Conservation (phyloP, 2,888 invertebrate genomes). For the Acleris emargana region DNA sequence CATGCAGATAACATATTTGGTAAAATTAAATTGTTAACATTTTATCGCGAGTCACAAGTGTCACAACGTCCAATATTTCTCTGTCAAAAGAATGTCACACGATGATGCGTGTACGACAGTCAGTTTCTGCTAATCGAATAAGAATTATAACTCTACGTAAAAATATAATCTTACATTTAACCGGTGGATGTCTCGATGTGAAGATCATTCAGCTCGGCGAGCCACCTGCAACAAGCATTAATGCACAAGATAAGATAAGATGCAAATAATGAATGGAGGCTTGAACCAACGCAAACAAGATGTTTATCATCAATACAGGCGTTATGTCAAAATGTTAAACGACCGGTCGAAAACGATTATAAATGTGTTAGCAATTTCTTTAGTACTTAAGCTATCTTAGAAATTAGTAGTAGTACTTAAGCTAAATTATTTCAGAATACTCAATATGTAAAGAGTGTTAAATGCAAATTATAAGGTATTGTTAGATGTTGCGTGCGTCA, state of each 20-base stretch:
- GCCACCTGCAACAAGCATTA: conserved; percentile 70
- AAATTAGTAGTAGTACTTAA: too few species aligned
- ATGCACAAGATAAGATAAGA: conserved; percentile 40
- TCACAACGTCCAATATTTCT: not conserved
- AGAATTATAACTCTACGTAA: not conserved
- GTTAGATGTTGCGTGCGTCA: not conserved
- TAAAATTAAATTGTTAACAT: not conserved
- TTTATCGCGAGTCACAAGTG: not conserved
- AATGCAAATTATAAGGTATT: not conserved
- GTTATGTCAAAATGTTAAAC: conserved; percentile 18
- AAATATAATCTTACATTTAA: conserved; percentile 70
- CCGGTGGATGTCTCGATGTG: conserved; percentile 67
- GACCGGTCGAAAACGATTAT: conserved; percentile 11
- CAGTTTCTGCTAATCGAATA: not conserved
- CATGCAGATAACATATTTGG: not conserved
- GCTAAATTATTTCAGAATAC: too few species aligned
- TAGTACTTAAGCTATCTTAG: too few species aligned
- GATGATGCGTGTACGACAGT: not conserved
- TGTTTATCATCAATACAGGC: conserved; percentile 10
- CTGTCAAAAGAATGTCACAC: not conserved
- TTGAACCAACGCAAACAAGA: conserved; percentile 9
- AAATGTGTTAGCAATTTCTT: not conserved
- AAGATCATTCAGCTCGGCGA: conserved; percentile 73
- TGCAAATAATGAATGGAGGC: conserved; percentile 35
- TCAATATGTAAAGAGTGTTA: too few species aligned